Evolutionary conservation across 2,113 vertebrate genomes (phyloP).

Genomic region (Ciconia boyciana): DNA sequence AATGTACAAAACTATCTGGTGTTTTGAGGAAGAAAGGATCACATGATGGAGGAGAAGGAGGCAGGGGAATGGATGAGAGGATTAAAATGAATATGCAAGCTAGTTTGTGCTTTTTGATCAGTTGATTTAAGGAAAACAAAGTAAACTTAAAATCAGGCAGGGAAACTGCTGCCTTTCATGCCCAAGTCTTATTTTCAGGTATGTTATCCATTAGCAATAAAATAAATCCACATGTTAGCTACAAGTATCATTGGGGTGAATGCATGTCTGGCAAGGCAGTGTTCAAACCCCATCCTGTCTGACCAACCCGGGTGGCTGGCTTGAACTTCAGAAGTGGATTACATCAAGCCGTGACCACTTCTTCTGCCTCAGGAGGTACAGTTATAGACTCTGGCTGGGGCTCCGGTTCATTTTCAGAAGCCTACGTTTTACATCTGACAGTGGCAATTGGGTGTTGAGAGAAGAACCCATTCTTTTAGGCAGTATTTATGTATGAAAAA

Average conservation of each 20-base stretch:
- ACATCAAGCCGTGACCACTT: not conserved
- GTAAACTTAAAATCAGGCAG: not conserved
- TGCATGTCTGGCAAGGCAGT: not conserved
- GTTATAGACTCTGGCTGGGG: not conserved
- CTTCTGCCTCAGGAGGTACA: not conserved
- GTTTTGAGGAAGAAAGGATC: not conserved
- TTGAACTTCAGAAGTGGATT: not conserved
- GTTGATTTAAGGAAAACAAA: not conserved
- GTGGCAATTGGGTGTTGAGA: not conserved
- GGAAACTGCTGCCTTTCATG: not conserved
- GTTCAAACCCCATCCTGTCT: not conserved
- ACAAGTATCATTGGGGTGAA: not conserved
- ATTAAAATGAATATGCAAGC: not conserved
- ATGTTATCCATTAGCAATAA: not conserved
- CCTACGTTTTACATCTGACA: not conserved
- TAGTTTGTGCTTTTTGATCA: not conserved
- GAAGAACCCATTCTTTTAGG: not conserved
- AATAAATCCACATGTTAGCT: not conserved
- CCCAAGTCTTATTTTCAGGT: not conserved
- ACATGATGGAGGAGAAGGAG: not conserved
- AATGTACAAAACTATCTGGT: not conserved
- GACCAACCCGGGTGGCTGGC: accelerated
- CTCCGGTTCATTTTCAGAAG: not conserved
- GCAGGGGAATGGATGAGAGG: not conserved
- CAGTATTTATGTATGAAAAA: not conserved